phyloP scores from a whole-genome alignment of 2,888 invertebrate species.

The Cantharis lateralis region DNA sequence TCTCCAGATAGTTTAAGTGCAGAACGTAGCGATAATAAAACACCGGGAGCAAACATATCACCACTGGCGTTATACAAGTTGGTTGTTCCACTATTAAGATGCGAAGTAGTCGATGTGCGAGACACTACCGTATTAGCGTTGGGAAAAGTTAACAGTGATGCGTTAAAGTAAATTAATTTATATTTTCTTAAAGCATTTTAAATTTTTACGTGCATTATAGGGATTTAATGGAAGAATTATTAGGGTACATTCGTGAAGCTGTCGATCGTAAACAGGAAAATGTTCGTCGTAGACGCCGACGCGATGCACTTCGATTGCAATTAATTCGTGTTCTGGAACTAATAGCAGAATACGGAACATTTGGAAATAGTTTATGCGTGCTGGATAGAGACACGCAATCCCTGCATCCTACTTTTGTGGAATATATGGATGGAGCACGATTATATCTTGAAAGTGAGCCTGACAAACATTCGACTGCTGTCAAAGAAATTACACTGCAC shows the following conservation, averaged over 20 bases:
- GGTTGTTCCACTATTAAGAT: slow-evolving; percentile 88
- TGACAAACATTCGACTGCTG: slow-evolving; percentile 87
- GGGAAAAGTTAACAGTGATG: slow-evolving; percentile 93
- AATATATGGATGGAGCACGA: slow-evolving; percentile 94
- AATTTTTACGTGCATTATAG: slow-evolving; percentile 58
- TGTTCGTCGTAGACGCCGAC: slow-evolving; percentile 84
- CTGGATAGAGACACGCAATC: slow-evolving; percentile 82
- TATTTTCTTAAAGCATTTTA: background rate
- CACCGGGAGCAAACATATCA: slow-evolving; percentile 72
- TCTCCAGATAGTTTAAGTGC: slow-evolving; percentile 88
- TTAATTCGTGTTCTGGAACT: slow-evolving; percentile 90
- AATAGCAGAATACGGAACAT: slow-evolving; percentile 89
- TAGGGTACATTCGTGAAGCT: slow-evolving; percentile 90
- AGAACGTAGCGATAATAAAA: slow-evolving; percentile 80
- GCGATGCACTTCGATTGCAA: slow-evolving; percentile 91
- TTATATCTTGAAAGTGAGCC: slow-evolving; percentile 90
- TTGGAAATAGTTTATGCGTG: slow-evolving; percentile 82
- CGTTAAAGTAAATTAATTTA: slow-evolving; percentile 78
- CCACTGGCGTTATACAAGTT: slow-evolving; percentile 90
- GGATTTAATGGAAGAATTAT: slow-evolving; percentile 94
- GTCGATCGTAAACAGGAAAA: slow-evolving; percentile 98
- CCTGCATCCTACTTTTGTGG: slow-evolving; percentile 85
- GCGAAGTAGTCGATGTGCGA: slow-evolving; percentile 91
- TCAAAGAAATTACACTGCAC: slow-evolving; percentile 88
- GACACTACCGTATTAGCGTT: slow-evolving; percentile 93